These are phyloP conservation scores for Colostygia pectinataria DNA, from an alignment of 2,888 invertebrate species.

Conservation along the genomic window DNA sequence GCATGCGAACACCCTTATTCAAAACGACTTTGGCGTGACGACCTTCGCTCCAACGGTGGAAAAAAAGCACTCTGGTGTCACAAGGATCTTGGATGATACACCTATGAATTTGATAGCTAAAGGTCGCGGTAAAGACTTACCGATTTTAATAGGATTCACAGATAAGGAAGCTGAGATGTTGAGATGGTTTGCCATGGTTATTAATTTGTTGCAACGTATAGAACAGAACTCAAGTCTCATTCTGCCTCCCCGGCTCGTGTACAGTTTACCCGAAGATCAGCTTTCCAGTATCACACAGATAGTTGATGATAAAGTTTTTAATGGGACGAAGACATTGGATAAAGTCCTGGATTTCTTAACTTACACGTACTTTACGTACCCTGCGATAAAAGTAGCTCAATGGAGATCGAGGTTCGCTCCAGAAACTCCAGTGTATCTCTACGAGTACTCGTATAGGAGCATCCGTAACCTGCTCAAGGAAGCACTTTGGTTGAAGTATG, in stretches of 20 bases:
- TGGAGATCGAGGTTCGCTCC: conserved; percentile 15
- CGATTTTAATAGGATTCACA: conserved; percentile 30
- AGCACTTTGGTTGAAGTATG: conserved; percentile 37
- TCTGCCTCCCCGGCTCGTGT: conserved; percentile 23
- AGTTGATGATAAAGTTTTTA: conserved; percentile 28
- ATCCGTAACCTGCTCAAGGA: conserved; percentile 61
- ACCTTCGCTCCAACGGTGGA: conserved; percentile 35
- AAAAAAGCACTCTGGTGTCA: conserved; percentile 32
- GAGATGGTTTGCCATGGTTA: conserved; percentile 10
- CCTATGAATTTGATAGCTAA: conserved; percentile 36
- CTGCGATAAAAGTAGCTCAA: conserved; percentile 32
- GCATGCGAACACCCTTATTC: conserved; percentile 31
- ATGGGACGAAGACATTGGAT: conserved; percentile 28
- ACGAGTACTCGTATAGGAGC: conserved; percentile 68
- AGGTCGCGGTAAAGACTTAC: conserved; percentile 35
- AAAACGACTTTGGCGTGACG: conserved; percentile 7
- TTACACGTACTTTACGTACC: conserved; percentile 35
- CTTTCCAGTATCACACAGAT: conserved; percentile 11
- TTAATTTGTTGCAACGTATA: conserved; percentile 19
- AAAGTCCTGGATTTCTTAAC: conserved; percentile 24
- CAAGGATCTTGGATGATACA: conserved; percentile 35
- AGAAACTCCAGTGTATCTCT: conserved; percentile 64
- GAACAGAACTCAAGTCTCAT: conserved; percentile 22
- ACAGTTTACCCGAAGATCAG: conserved; percentile 5
- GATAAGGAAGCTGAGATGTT: conserved; percentile 27